Base-by-base conservation (phyloP, 2,113 vertebrate genomes). In the Entelurus aequoreus region DNA sequence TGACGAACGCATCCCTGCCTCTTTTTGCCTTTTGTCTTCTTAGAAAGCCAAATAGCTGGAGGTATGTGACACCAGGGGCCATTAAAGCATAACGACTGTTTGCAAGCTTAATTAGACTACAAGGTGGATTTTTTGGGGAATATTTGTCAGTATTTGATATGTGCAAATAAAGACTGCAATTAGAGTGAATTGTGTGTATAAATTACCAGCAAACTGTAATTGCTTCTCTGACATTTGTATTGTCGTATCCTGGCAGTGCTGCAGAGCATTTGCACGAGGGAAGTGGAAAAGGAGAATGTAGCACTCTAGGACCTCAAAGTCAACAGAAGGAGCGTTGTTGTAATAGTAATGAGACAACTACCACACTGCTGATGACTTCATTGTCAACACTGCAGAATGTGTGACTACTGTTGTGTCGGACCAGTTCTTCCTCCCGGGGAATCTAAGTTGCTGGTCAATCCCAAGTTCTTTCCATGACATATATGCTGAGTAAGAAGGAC, bases 111-210 rank as follows among this genome's bases (percentile, higher is more conserved):
- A 71, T 78, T 77, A 61, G 40, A 55, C 48, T 36, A 52, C 56
- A 40, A 47, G 40, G 40, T 1, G 28, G n/a, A n/a, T n/a, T 62
- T 72, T 53, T 57, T 75, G 56, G 62, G 69, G 62, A 21, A 54
- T 63, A 50, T 72, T 71, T 64, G 13, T 19, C 47, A 65, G 38
- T 71, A 28, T 81, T 77, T 79, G 75, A 81, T 83, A 63, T 75
- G 72, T 65, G 70, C 67, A 71, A 79, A 77, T 70, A 75, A 74
- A 69, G 36, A 52, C 53, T 8, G 52, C 79, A 79, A 77, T 88
- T 83, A 78, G 14, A 62, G 47, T 57, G 61, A 62, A 67, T 72
- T 78, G 72, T 76, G 14, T 40, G 68, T 63, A 66, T 77, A 67
- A 84, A 76, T 4, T 65, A 54, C 56, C 64, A 48, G 15, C n/a